Conservation (phyloP, 2,113 vertebrate genomes). For the Ailurus styani region DNA sequence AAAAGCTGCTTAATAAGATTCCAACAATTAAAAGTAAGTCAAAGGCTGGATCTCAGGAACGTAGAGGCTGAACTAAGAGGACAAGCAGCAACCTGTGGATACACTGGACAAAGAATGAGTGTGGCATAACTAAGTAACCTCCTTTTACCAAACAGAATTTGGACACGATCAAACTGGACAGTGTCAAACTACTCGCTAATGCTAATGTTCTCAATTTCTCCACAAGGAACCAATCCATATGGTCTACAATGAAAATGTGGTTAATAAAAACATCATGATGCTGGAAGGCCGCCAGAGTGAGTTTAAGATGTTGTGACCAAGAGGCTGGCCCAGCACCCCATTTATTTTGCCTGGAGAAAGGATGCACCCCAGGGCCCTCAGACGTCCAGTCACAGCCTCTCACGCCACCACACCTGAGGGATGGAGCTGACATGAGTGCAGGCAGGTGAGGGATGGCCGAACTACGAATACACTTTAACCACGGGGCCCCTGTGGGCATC, state of each 20-base stretch:
- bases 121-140: not conserved
- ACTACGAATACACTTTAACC: not conserved
- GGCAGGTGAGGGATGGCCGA: not conserved
- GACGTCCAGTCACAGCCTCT: not conserved
- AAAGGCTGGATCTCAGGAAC: not conserved
- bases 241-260: not conserved
- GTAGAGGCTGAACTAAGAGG: not conserved
- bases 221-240: not conserved
- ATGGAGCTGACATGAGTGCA: fast-evolving
- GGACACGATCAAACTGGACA: not conserved
- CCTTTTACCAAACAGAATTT: not conserved
- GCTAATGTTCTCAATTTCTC: not conserved
- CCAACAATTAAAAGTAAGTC: not conserved
- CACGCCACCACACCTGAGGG: not conserved
- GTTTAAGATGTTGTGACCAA: not conserved
- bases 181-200: not conserved
- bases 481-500: not conserved
- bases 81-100: no score
- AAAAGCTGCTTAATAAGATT: not conserved
- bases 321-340: not conserved
- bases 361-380: not conserved
- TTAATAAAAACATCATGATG: not conserved
- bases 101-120: not conserved
- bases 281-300: not conserved
- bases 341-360: not conserved